phyloP scores from a whole-genome alignment of 2,113 vertebrate species.

The Picathartes gymnocephalus region DNA sequence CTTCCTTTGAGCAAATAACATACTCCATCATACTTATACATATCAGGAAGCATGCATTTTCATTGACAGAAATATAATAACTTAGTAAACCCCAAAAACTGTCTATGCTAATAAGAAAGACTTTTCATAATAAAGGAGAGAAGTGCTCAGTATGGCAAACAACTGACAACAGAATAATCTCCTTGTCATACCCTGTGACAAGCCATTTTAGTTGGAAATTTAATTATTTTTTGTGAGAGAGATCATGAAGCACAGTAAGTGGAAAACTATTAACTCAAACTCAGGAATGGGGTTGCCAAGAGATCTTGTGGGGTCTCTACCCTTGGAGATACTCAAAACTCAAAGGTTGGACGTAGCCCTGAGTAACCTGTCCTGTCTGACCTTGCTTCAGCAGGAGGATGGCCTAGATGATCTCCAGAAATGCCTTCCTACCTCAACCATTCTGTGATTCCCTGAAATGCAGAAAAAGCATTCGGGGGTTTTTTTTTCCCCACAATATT shows the following conservation, averaged over 20 bases:
- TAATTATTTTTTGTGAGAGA: not conserved
- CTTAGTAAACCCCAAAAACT: not conserved
- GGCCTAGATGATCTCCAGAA: not conserved
- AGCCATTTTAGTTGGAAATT: not conserved
- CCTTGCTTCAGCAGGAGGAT: not conserved
- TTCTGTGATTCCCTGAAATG: not conserved
- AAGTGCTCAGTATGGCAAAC: not conserved
- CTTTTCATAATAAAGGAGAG: not conserved
- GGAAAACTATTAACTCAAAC: not conserved
- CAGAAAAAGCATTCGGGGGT: not conserved
- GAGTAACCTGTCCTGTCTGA: not conserved
- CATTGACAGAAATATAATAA: not conserved
- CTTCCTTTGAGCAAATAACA: not conserved
- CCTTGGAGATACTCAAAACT: not conserved
- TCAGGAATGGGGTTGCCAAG: not conserved
- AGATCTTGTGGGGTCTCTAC: not conserved
- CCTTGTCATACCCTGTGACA: not conserved
- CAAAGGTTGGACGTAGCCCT: not conserved
- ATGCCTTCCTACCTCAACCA: not conserved
- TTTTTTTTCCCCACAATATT: not conserved
- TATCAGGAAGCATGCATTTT: not conserved
- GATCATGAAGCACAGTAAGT: not conserved
- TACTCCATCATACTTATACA: not conserved
- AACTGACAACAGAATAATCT: not conserved
- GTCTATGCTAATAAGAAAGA: not conserved